Base-by-base conservation (phyloP, 1,140 invertebrate species). In the Vollenhovia emeryi region DNA sequence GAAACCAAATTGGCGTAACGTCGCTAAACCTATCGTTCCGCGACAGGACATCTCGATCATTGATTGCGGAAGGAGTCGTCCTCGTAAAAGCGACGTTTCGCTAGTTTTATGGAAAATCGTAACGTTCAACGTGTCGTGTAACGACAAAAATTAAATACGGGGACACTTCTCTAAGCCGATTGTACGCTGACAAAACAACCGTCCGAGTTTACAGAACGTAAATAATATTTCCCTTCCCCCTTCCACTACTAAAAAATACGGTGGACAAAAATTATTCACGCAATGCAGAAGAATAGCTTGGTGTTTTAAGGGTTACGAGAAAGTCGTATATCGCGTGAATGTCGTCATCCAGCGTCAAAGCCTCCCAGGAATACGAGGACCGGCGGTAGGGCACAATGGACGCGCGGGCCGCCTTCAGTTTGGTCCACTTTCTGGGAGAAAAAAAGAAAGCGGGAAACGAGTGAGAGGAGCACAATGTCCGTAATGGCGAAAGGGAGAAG, bases 341-440 rank as follows among this genome's bases (percentile, higher is more conserved):
- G 50, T 71, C 40, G 36, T 62, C 78, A 13, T 57, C 66, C 13
- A 71, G 6, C 24, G 36, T 55, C 18, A 11, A 43, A 57, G 78
- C 18, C 40, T 57, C 50, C 8, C 40, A 57, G 78, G 66, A 82
- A 71, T 57, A 43, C 36, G 50, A 71, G 21, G 24, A 21, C 24
- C 36, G 36, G 18, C 33, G 45, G 40, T 69, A 80, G 64, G 36
- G 40, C 50, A 59, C 64, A 82, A 82, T 71, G 21, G 24, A 73
- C 64, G 78, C 50, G 78, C 76, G 78, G n/a, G 36, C 36, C 45
- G 64, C 24, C 48, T 71, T 5, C 50, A 82, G 78, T 82, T 82
- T 82, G 80, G 80, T 76, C 80, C 55, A 75, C 80, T 85, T 85
- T 85, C 36, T 24, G 36, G 74, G 57, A 66, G 60, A 57, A 74